Evolutionary conservation across 37 sponge, comb jelly and placozoan species (phyloP).

Genomic region (Bolinopsis microptera): DNA sequence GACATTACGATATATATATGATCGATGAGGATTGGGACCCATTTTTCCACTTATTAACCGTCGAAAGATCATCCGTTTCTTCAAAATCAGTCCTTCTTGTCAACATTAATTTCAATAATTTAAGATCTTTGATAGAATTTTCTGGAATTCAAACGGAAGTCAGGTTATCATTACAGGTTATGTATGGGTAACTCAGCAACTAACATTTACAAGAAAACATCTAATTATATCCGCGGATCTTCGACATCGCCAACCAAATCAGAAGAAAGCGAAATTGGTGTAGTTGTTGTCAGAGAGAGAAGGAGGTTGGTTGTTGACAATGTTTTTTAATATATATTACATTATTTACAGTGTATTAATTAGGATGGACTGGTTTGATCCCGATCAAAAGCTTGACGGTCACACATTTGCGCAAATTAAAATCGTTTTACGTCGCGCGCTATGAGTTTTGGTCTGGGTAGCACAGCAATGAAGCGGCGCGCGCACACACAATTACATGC

Average conservation of each 20-base stretch:
- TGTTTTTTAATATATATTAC: too few relatives aligned
- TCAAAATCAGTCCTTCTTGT: not conserved
- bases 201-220: conserved; percentile 49
- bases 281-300: conserved; percentile 12
- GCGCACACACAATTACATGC: too few relatives aligned
- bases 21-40: too few relatives aligned
- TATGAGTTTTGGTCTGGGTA: not conserved
- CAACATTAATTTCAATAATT: too few relatives aligned
- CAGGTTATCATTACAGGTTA: conserved; percentile 12
- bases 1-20: too few relatives aligned
- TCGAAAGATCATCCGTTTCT: not conserved
- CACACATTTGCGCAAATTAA: too few relatives aligned
- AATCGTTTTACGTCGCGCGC: not conserved
- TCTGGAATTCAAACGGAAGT: not conserved
- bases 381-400: too few relatives aligned
- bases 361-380: too few relatives aligned
- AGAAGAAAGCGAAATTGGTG: not conserved
- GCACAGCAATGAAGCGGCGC: not conserved
- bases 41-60: not conserved
- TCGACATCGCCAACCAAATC: not conserved
- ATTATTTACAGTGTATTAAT: too few relatives aligned
- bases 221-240: conserved; percentile 15
- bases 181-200: conserved; percentile 65
- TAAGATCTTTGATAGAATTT: too few relatives aligned
- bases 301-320: conserved; percentile 3